Conservation (phyloP, 2,797 vertebrate genomes). For the Gymnocypris eckloni region DNA sequence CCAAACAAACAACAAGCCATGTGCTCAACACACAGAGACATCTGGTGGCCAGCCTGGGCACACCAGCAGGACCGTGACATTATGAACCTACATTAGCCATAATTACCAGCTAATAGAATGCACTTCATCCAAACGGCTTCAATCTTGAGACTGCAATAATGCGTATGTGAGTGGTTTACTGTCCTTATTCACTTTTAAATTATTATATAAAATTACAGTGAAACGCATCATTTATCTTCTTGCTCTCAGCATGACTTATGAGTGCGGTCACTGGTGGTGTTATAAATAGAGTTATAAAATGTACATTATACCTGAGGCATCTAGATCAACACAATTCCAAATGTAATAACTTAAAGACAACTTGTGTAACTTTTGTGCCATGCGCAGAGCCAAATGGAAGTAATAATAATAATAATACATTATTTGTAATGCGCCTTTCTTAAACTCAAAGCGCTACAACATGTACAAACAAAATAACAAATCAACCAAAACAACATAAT, state of each 20-base stretch:
- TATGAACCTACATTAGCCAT: slow-evolving; percentile 49
- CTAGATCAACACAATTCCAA: slow-evolving; percentile 6
- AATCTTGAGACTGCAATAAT: slow-evolving; percentile 40
- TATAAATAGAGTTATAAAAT: slow-evolving; percentile 26
- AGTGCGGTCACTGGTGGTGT: slow-evolving; percentile 17
- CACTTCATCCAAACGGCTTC: slow-evolving; percentile 42
- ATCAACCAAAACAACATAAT: no score
- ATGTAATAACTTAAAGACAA: background rate
- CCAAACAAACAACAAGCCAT: no score
- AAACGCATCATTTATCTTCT: slow-evolving; percentile 25
- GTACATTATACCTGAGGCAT: background rate
- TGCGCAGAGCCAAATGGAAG: background rate
- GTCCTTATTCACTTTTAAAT: slow-evolving; percentile 20
- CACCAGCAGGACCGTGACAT: no score
- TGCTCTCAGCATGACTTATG: slow-evolving; percentile 8
- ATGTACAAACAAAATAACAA: no score
- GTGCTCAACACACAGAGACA: no score
- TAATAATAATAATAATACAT: no score
- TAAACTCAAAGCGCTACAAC: no score
- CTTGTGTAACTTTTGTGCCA: background rate
- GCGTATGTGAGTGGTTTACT: slow-evolving; percentile 6
- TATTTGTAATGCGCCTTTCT: no score
- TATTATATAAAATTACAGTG: slow-evolving; percentile 33
- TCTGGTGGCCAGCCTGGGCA: no score
- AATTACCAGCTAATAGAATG: slow-evolving; percentile 55